These are phyloP conservation scores for Epizoanthus fatuus DNA, from an alignment of 92 coral and sea anemone species.

Conservation along the genomic window DNA sequence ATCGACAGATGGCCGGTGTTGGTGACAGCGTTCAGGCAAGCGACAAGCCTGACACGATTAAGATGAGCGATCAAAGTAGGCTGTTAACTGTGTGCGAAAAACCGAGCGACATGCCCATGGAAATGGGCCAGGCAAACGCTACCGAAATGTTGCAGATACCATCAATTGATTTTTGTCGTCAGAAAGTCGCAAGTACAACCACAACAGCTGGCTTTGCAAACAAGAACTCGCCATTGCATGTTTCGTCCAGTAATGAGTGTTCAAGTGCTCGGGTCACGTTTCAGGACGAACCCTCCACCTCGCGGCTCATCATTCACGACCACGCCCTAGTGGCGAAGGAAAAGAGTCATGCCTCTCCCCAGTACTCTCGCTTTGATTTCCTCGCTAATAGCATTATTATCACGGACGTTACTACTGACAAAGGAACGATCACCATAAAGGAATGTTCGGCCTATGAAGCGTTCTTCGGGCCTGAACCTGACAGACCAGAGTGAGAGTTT, in stretches of 20 bases:
- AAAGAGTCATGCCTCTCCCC: conserved; percentile 60
- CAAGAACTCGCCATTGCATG: neutral
- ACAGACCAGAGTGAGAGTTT: conserved; percentile 43
- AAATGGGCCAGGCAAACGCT: neutral
- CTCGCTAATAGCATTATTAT: conserved; percentile 95
- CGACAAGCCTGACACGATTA: neutral
- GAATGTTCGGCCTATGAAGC: conserved; percentile 98
- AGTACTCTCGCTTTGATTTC: conserved; percentile 90
- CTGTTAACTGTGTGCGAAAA: neutral
- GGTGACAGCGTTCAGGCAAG: neutral
- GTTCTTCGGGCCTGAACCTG: conserved; percentile 83
- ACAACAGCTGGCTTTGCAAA: neutral
- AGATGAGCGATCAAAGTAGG: neutral
- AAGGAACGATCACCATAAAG: conserved; percentile 95
- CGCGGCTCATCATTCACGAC: conserved; percentile 38
- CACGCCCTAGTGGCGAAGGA: conserved; percentile 43
- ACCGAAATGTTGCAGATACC: conserved; percentile 5
- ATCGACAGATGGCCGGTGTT: conserved; percentile 4
- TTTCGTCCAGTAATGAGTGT: conserved; percentile 15
- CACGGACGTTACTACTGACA: conserved; percentile 96
- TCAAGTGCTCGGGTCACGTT: conserved; percentile 10
- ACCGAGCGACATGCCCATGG: conserved; percentile 1
- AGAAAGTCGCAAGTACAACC: neutral
- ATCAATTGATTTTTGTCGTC: conserved; percentile 16
- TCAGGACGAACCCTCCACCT: conserved; percentile 30